Percentiles rank a stretch among this genome's conserved stretches.
Evolutionary conservation across 64 coral and sea anemone genomes (phyloP).

Genomic region (Pocillopora damicornis): DNA sequence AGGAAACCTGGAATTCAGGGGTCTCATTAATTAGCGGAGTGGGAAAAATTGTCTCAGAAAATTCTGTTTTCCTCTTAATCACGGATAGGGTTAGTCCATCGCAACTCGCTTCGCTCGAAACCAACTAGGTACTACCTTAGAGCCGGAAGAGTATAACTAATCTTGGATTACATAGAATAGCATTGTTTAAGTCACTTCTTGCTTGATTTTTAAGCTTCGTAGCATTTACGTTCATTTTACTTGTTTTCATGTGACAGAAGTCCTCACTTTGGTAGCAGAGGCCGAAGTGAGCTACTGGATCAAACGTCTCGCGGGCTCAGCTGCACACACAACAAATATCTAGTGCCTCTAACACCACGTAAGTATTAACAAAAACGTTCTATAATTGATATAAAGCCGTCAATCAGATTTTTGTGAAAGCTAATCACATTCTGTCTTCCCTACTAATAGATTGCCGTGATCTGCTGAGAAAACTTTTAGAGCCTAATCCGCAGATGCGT

Average conservation of each 20-base stretch:
- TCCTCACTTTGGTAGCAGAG: constrained; percentile 53
- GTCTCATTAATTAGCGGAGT: too few relatives aligned
- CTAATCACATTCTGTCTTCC: neutral
- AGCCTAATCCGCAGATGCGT: constrained; percentile 67
- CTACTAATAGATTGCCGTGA: constrained; percentile 66
- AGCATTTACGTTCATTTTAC: neutral
- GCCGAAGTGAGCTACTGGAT: constrained; percentile 72
- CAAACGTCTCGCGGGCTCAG: constrained; percentile 73
- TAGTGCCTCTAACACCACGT: constrained; percentile 63
- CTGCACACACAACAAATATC: constrained; percentile 54
- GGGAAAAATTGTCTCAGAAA: too few relatives aligned
- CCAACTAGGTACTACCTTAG: too few relatives aligned
- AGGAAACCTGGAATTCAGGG: too few relatives aligned
- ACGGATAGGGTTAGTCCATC: too few relatives aligned
- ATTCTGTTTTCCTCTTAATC: too few relatives aligned
- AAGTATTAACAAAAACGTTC: neutral
- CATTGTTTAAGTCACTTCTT: neutral
- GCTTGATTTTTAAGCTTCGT: neutral
- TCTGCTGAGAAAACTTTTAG: constrained; percentile 62
- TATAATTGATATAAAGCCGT: neutral
- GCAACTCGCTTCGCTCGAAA: too few relatives aligned
- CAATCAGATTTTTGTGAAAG: too few relatives aligned
- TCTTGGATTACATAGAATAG: too few relatives aligned
- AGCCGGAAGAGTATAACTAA: too few relatives aligned
- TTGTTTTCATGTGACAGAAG: constrained; percentile 41